A percentile compares a stretch with the other conserved stretches of the same genome.
Conservation (phyloP, 2,888 invertebrate species). For the Ceratothoa steindachneri region DNA sequence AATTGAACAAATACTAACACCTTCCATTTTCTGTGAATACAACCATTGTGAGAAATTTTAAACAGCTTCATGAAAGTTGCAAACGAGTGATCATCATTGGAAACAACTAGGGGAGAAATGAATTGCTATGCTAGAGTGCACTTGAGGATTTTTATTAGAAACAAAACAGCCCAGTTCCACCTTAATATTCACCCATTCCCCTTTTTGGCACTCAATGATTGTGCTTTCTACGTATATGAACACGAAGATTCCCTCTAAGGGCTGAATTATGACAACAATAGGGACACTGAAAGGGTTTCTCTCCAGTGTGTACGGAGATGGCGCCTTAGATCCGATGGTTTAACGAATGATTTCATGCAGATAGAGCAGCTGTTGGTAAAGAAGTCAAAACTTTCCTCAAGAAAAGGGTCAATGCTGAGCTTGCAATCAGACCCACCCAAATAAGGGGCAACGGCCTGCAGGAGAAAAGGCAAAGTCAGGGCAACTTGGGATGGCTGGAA, state of each 20-base stretch:
- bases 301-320: constrained; percentile 44
- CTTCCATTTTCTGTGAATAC: too few relatives aligned
- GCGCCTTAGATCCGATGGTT: background rate
- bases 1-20: too few relatives aligned
- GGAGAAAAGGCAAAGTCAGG: background rate
- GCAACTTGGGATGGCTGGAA: too few relatives aligned
- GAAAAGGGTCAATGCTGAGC: background rate
- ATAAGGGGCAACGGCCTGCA: background rate
- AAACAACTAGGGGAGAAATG: too few relatives aligned
- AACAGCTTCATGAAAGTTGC: too few relatives aligned
- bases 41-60: too few relatives aligned
- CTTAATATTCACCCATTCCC: background rate
- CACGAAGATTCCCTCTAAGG: constrained; percentile 43
- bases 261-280: constrained; percentile 44
- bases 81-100: too few relatives aligned
- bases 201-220: too few relatives aligned
- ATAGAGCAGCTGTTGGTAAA: background rate
- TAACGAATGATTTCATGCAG: background rate
- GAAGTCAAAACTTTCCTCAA: background rate
- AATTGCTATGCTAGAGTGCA: too few relatives aligned
- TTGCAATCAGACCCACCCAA: background rate
- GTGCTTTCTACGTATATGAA: constrained; percentile 41
- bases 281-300: constrained; percentile 42
- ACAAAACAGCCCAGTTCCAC: too few relatives aligned
- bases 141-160: too few relatives aligned